phyloP scores from a whole-genome alignment of 30 jellyfish, hydroid and myxozoan species.

The Euphysa ruthae region DNA sequence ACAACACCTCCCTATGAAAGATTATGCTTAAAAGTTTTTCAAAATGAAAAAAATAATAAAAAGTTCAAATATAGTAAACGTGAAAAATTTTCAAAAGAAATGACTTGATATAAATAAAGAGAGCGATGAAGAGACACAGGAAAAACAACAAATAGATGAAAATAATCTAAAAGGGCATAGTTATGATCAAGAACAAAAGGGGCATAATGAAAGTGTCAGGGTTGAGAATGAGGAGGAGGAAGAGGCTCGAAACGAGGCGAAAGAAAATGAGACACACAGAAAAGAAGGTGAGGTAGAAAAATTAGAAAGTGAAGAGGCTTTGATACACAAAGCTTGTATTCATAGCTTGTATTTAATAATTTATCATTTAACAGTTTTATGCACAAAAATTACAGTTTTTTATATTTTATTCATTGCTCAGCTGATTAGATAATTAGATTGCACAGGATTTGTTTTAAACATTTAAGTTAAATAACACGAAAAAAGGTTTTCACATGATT shows the following conservation, averaged over 20 bases:
- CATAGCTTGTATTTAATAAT: too few species aligned
- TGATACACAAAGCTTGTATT: too few species aligned
- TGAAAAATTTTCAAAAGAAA: neutral
- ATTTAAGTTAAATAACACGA: too few species aligned
- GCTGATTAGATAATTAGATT: too few species aligned
- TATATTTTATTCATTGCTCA: too few species aligned
- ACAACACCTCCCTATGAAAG: too few species aligned
- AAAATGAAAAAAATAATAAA: constrained; percentile 7
- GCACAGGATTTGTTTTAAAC: too few species aligned
- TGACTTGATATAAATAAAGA: neutral
- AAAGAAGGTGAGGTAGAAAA: constrained; percentile 11
- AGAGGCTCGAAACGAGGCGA: constrained; percentile 1
- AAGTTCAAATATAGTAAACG: neutral
- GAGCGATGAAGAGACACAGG: neutral
- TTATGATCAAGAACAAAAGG: constrained; percentile 3
- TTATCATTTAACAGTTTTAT: too few species aligned
- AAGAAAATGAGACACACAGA: neutral
- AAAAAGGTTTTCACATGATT: too few species aligned
- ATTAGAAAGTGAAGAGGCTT: too few species aligned
- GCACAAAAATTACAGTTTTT: too few species aligned
- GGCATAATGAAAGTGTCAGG: neutral
- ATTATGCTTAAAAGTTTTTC: neutral
- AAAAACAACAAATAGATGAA: neutral
- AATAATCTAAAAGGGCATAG: constrained; percentile 4
- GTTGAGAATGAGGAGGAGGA: neutral